Conservation (phyloP, 2,888 invertebrate species). For the Macrophya annulata region DNA sequence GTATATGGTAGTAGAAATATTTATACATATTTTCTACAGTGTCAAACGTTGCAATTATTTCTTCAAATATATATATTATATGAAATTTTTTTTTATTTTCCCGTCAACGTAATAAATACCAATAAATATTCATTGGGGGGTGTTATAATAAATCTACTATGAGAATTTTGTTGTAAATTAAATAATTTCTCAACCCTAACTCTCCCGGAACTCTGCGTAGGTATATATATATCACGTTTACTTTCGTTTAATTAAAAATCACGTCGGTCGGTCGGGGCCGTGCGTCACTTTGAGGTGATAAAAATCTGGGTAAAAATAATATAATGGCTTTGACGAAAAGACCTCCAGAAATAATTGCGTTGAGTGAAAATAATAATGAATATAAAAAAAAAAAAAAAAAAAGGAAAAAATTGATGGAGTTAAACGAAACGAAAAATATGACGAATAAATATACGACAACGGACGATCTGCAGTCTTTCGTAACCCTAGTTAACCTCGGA, state of each 20-base stretch:
- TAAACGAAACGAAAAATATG: conserved; percentile 24
- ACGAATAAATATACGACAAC: conserved; percentile 8
- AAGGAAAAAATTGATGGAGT: background rate
- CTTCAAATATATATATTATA: background rate
- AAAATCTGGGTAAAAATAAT: conserved; percentile 9
- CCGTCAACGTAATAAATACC: too few species aligned
- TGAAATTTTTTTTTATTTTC: too few species aligned
- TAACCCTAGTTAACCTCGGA: conserved; percentile 35
- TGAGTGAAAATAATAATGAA: background rate
- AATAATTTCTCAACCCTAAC: background rate
- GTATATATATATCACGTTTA: background rate
- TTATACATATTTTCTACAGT: too few species aligned
- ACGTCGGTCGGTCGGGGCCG: background rate
- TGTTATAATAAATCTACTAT: background rate
- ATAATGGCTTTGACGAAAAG: background rate
- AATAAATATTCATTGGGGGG: background rate
- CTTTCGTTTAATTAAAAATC: conserved; percentile 32
- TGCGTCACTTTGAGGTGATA: background rate
- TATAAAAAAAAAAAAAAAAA: background rate
- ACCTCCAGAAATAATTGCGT: background rate
- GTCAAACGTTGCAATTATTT: background rate
- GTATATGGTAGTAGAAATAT: background rate
- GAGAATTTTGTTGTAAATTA: background rate
- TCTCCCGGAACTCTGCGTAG: too few species aligned
- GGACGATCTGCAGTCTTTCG: background rate